Conservation (phyloP, 2,888 invertebrate species). For the Amiota communis region DNA sequence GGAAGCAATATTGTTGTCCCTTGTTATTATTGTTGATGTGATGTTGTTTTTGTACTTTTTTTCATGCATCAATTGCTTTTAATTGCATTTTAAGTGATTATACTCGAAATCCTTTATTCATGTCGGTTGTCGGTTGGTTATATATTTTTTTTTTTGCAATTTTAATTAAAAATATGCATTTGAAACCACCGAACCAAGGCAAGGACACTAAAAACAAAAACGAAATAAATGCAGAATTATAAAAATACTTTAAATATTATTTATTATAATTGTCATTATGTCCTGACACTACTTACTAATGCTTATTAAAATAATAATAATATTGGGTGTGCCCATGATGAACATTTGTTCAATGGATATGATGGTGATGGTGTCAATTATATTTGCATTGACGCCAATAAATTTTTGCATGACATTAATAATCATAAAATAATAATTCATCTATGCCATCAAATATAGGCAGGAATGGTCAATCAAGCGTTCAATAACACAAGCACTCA, state of each 20-base stretch:
- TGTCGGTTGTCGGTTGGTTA: not conserved
- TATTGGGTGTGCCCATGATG: not conserved
- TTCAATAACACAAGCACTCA: not conserved
- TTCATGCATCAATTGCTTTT: constrained; percentile 20
- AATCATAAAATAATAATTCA: constrained; percentile 29
- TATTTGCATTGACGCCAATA: constrained; percentile 29
- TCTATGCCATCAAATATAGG: constrained; percentile 15
- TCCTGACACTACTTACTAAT: constrained; percentile 25
- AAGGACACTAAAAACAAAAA: not conserved
- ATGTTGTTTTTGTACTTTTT: constrained; percentile 1
- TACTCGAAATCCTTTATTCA: not conserved
- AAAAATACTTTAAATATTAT: constrained; percentile 22
- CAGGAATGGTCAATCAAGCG: not conserved
- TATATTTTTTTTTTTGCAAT: constrained; percentile 11
- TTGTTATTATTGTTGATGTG: constrained; percentile 6
- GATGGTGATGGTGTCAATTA: not conserved
- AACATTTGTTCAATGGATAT: no score
- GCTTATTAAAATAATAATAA: not conserved
- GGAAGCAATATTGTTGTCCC: not conserved
- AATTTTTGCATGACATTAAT: constrained; percentile 27
- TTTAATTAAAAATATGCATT: constrained; percentile 25
- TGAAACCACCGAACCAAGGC: not conserved
- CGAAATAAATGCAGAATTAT: not conserved
- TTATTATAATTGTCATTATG: constrained; percentile 23
- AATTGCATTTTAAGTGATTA: constrained; percentile 26